Conservation (phyloP, 2,113 vertebrate genomes). For the Diphyllodes magnificus region DNA sequence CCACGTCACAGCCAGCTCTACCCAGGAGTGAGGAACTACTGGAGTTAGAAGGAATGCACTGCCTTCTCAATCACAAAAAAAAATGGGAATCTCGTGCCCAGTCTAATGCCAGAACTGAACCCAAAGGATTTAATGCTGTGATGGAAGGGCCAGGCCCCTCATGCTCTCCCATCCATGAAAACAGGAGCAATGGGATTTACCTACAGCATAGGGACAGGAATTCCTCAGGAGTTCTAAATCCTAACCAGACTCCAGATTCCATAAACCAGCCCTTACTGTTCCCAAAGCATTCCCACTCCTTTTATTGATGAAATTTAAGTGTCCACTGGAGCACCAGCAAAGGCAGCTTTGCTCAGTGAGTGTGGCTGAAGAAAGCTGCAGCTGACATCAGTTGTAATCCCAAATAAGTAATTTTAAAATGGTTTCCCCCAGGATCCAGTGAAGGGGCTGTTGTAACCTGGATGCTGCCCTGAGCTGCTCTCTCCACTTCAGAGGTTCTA, state of each 20-base stretch:
- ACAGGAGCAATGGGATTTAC: neutral
- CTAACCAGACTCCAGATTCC: neutral
- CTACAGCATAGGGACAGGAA: rapidly evolving
- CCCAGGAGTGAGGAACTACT: neutral
- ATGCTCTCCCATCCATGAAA: neutral
- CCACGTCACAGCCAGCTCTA: neutral
- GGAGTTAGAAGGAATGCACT: neutral
- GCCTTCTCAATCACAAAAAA: neutral
- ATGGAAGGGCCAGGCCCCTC: neutral
- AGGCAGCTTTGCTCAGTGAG: neutral
- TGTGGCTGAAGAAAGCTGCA: neutral
- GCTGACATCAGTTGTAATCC: rapidly evolving
- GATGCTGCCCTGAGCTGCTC: neutral
- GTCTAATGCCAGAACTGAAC: neutral
- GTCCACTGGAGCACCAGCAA: neutral
- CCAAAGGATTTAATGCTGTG: rapidly evolving
- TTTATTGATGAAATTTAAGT: rapidly evolving
- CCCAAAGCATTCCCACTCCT: neutral
- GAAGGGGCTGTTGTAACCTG: neutral
- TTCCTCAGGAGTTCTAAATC: neutral
- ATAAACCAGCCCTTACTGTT: neutral
- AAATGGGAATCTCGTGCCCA: neutral
- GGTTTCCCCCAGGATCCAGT: neutral
- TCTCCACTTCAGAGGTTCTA: neutral
- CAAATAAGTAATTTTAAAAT: neutral